Percentiles rank a stretch among this genome's conserved stretches.
phyloP scores from a whole-genome alignment of 2,797 vertebrate species.

The Manis pentadactyla region DNA sequence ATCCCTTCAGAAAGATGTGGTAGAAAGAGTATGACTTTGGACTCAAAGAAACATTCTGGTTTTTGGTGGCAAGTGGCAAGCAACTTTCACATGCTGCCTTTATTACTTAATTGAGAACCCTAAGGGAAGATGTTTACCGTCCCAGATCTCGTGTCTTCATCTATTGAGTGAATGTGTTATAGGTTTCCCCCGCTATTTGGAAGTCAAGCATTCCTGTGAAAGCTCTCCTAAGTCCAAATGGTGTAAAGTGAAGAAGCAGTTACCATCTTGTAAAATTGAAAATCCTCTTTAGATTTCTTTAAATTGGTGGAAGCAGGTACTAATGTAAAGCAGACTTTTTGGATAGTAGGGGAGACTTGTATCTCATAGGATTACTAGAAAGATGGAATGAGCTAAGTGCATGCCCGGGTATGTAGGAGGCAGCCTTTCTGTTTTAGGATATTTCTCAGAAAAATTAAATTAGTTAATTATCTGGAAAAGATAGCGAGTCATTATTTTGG shows the following conservation, averaged over 20 bases:
- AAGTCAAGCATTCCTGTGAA: too few species aligned
- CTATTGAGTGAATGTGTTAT: neutral
- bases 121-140: neutral
- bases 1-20: neutral
- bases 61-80: neutral
- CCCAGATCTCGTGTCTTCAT: neutral
- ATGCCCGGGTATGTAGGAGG: neutral
- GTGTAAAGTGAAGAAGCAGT: too few species aligned
- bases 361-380: neutral
- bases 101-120: neutral
- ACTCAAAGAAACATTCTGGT: neutral
- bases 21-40: neutral
- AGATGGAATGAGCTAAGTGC: neutral
- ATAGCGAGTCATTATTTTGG: neutral
- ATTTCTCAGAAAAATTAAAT: neutral
- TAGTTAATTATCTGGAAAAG: constrained; percentile 38
- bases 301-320: too few species aligned
- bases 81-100: neutral
- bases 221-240: too few species aligned
- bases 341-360: too few species aligned
- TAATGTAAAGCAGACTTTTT: too few species aligned
- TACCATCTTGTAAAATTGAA: too few species aligned
- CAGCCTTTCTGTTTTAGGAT: neutral
- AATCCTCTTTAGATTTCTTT: too few species aligned
- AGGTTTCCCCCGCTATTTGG: too few species aligned